phyloP scores from a whole-genome alignment of 37 sponge, comb jelly and placozoan genomes.

The Aplysina aerophoba region DNA sequence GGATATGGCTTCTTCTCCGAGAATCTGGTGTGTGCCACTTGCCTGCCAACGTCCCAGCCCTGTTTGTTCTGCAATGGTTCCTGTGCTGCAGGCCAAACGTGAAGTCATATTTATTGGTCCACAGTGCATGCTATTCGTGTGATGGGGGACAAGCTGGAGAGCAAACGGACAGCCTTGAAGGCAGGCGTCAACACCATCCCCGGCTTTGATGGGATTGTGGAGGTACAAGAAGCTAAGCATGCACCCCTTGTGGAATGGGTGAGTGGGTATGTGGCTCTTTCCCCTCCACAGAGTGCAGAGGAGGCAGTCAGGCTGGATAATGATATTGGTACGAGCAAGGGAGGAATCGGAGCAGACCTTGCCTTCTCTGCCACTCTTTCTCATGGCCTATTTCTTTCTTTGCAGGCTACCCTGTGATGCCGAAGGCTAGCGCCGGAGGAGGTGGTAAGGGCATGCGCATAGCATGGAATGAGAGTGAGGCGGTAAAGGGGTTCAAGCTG shows the following conservation, averaged over 20 bases:
- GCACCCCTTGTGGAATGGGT: not conserved
- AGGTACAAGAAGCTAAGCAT: conserved; percentile 52
- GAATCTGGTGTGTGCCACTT: conserved; percentile 64
- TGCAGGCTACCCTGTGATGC: conserved; percentile 97
- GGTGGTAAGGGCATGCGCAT: conserved; percentile 99
- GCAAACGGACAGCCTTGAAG: conserved; percentile 84
- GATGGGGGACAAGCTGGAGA: conserved; percentile 98
- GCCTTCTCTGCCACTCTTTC: not conserved
- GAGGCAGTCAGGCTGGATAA: conserved; percentile 86
- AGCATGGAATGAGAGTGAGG: conserved; percentile 89
- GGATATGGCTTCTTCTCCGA: conserved; percentile 79
- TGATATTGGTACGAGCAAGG: conserved; percentile 79
- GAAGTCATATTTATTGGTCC: conserved; percentile 96
- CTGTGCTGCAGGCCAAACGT: conserved; percentile 24
- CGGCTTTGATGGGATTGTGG: conserved; percentile 94
- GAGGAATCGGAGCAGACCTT: not conserved
- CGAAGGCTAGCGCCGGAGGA: conserved; percentile 99
- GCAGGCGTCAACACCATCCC: conserved; percentile 94
- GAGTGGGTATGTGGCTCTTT: not conserved
- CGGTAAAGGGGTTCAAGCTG: conserved; percentile 63
- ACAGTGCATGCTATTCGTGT: conserved; percentile 81
- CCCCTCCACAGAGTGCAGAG: conserved; percentile 49
- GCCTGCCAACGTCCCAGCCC: not conserved
- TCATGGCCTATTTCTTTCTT: not conserved
- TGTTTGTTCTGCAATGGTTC: not conserved